Conservation (phyloP, 2,797 vertebrate species). For the Lindbergichthys nudifrons region DNA sequence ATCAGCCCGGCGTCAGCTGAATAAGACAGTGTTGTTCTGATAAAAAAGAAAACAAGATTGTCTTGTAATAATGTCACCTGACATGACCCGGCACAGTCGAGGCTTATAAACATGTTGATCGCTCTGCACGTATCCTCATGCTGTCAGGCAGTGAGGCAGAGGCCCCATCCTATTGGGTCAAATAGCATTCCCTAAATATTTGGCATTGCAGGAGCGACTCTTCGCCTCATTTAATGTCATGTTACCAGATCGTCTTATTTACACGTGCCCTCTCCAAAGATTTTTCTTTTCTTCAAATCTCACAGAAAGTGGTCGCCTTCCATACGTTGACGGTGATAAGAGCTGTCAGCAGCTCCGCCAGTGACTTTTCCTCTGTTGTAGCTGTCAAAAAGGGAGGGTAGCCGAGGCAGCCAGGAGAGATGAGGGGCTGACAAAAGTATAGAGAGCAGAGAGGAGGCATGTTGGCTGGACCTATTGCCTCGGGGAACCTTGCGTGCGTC, state of each 20-base stretch:
- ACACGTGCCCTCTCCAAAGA: not conserved
- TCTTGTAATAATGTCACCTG: conserved; percentile 53
- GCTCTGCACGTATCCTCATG: conserved; percentile 42
- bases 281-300: conserved; percentile 9
- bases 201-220: conserved; percentile 55
- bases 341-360: conserved; percentile 43
- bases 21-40: conserved; percentile 7
- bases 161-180: conserved; percentile 35
- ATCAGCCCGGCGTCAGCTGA: not conserved
- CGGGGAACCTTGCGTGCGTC: conserved; percentile 40
- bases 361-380: conserved; percentile 26
- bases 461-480: conserved; percentile 44
- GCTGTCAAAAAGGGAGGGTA: conserved; percentile 33
- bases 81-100: conserved; percentile 48
- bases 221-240: conserved; percentile 61
- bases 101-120: conserved; percentile 57
- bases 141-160: conserved; percentile 46
- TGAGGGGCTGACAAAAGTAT: not conserved
- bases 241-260: conserved; percentile 61
- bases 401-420: conserved; percentile 1
- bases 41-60: not conserved
- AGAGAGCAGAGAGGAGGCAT: not conserved
- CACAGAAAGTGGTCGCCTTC: conserved; percentile 7
- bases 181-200: conserved; percentile 76
- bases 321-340: conserved; percentile 44